Base-by-base conservation (phyloP, 2,797 vertebrate species). In the Sebastes melanostomus region DNA sequence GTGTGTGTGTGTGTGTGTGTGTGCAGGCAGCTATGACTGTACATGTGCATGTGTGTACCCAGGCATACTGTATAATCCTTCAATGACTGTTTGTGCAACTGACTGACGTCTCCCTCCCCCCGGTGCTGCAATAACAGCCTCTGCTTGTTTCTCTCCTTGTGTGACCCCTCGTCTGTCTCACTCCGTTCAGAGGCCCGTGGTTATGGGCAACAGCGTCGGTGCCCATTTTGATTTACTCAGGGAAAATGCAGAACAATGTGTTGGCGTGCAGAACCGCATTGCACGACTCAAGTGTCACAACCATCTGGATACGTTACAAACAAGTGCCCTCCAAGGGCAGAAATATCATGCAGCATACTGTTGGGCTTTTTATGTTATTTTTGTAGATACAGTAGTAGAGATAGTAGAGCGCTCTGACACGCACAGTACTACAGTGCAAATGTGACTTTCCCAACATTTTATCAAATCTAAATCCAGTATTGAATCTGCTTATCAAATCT, bases 1-100 rank as follows among this genome's bases (percentile, higher is more conserved):
- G 34, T 46, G 34, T 56, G 30, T 73, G 73, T 25, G 10, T 71
- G 38, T 24, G 32, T 38, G 61, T 22, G 30, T 65, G 62, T 24
- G 32, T 25, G 62, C 38, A 30, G 25, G 18, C 25, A 7, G 42
- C 25, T 52, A 18, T 30, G 42, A 30, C 42, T 67, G 42, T 66
- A 42, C 62, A 54, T 78, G 80, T 77, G 66, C 42, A 56, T 73
- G 76, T 66, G 81, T 76, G 72, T 75, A 61, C 36, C 82, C 72
- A 73, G 75, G 76, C 77, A 63, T 68, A 61, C 77, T 87, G 78
- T 79, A 84, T 86, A 85, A 91, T 81, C 85, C 71, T 46, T 77
- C n/a, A 55, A 67, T 83, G 69, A 83, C 69, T 72, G 75, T 82
- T 86, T 80, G 74, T 86, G 75, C 65, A 50, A 62, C 66, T 50